Evolutionary conservation across 2,113 vertebrate species (phyloP).

Genomic region (Stictonetta naevosa): DNA sequence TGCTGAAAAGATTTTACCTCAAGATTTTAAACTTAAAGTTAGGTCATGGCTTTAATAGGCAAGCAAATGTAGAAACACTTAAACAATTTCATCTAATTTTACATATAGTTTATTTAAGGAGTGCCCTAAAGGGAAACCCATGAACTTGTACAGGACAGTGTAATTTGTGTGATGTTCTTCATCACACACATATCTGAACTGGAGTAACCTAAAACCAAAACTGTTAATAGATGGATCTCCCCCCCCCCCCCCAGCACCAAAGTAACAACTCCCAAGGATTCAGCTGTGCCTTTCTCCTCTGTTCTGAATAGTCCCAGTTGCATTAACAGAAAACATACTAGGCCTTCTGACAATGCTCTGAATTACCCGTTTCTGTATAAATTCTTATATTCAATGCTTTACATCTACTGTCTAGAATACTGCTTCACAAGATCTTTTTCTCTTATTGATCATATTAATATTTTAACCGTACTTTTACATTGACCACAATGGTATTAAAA

Average conservation of each 20-base stretch:
- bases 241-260: too few relatives aligned
- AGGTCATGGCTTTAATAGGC: neutral
- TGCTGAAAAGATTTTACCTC: neutral
- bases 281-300: neutral
- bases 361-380: neutral
- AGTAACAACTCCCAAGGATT: neutral
- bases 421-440: neutral
- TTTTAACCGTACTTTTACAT: neutral
- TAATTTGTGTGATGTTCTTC: neutral
- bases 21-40: neutral
- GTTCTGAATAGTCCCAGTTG: neutral
- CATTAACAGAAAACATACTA: rapidly evolving
- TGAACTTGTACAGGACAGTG: rapidly evolving
- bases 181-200: neutral
- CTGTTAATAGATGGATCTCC: neutral
- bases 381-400: neutral
- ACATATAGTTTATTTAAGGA: neutral
- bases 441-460: neutral
- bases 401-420: neutral
- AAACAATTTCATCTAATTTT: neutral
- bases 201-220: neutral
- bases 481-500: neutral
- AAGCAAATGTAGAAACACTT: neutral
- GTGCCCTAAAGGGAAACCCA: neutral
- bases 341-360: neutral